Evolutionary conservation across 2,888 invertebrate species (phyloP).

Genomic region (Eupithecia insigniata): DNA sequence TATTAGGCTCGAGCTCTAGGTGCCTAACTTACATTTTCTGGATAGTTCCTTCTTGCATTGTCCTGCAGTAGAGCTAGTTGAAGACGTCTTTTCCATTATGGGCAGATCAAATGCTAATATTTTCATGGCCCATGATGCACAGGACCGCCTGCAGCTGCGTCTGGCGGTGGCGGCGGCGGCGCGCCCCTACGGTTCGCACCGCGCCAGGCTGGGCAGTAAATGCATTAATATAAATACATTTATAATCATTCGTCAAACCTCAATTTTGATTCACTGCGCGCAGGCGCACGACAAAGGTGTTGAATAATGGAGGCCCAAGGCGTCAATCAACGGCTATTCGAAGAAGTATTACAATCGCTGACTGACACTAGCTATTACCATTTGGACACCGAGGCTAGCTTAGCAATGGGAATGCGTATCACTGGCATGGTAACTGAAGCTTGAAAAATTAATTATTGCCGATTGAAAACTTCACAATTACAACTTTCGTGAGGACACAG

Average conservation of each 20-base stretch:
- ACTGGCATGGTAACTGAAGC: not conserved
- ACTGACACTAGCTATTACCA: conserved; percentile 42
- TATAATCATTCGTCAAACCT: conserved; percentile 14
- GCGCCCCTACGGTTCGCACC: no score
- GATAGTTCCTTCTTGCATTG: no score
- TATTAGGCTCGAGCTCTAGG: no score
- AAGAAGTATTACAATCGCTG: conserved; percentile 39
- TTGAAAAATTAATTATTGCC: no score
- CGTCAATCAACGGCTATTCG: conserved; percentile 50
- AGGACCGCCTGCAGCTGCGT: no score
- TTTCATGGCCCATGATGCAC: no score
- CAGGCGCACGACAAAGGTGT: conserved; percentile 24
- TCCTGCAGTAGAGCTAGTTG: not conserved
- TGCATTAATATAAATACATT: no score
- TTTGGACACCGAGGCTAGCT: conserved; percentile 23
- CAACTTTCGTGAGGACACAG: no score
- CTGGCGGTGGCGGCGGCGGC: no score
- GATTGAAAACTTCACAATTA: no score
- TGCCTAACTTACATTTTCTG: no score
- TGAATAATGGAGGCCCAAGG: conserved; percentile 37
- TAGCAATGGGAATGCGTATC: conserved; percentile 7
- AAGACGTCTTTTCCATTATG: not conserved
- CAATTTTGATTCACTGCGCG: conserved; percentile 24
- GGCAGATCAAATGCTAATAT: not conserved
- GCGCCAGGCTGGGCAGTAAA: no score